A percentile compares a stretch with the other conserved stretches of the same genome.
Evolutionary conservation across 2,888 invertebrate genomes (phyloP).

Genomic region (Drosophila eohydei): DNA sequence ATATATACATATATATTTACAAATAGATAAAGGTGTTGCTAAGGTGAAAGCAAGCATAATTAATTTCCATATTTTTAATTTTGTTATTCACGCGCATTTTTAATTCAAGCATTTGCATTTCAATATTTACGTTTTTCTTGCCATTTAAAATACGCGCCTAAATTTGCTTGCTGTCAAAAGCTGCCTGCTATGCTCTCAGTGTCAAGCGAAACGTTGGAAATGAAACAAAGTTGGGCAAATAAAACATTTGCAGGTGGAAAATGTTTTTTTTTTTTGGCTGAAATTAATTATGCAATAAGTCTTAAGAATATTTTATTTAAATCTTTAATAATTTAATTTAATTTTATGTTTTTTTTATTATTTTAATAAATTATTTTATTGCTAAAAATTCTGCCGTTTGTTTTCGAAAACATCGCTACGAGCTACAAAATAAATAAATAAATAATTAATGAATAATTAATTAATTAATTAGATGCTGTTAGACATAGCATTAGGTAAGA

Average conservation of each 20-base stretch:
- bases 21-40: background rate
- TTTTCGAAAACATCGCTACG: slow-evolving; percentile 39
- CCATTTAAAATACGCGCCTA: slow-evolving; percentile 38
- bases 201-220: slow-evolving; percentile 24
- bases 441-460: slow-evolving; percentile 54
- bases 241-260: background rate
- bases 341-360: background rate
- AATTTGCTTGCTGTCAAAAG: slow-evolving; percentile 31
- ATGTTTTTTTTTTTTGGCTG: background rate
- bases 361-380: slow-evolving; percentile 66
- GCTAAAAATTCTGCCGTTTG: slow-evolving; percentile 44
- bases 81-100: slow-evolving; percentile 14
- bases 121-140: background rate
- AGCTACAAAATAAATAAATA: slow-evolving; percentile 66
- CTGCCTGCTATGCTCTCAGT: background rate
- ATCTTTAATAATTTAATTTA: background rate
- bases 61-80: slow-evolving; percentile 14
- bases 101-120: slow-evolving; percentile 13
- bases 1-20: background rate
- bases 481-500: slow-evolving; percentile 46
- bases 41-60: slow-evolving; percentile 38
- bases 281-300: background rate
- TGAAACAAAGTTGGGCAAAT: slow-evolving; percentile 23
- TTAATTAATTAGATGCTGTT: slow-evolving; percentile 41
- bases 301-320: background rate